These are phyloP conservation scores for Lasioglossum zephyrum DNA, from an alignment of 2,888 invertebrate species.

Conservation along the genomic window DNA sequence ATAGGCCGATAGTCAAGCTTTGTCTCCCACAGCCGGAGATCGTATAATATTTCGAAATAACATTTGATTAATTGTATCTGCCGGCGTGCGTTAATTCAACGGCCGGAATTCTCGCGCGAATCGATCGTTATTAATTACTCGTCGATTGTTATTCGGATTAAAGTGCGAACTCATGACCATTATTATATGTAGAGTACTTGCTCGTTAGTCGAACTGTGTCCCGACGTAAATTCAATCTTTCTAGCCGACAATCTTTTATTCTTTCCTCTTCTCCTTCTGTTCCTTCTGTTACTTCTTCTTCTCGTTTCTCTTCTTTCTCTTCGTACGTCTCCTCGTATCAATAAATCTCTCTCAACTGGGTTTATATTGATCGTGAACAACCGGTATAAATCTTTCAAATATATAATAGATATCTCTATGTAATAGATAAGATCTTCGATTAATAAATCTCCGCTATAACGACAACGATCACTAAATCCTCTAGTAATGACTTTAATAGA, in stretches of 20 bases:
- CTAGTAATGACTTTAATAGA: slow-evolving; percentile 62
- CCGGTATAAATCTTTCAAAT: slow-evolving; percentile 57
- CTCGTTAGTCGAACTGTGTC: slow-evolving; percentile 43
- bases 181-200: slow-evolving; percentile 45
- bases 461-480: slow-evolving; percentile 63
- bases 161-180: slow-evolving; percentile 58
- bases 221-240: slow-evolving; percentile 26
- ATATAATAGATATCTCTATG: slow-evolving; percentile 45
- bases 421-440: slow-evolving; percentile 51
- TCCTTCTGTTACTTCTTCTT: neutral
- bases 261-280: neutral
- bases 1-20: slow-evolving; percentile 53
- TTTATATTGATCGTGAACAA: slow-evolving; percentile 39
- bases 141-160: slow-evolving; percentile 53
- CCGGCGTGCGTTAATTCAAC: slow-evolving; percentile 55
- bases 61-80: slow-evolving; percentile 59
- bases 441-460: slow-evolving; percentile 66
- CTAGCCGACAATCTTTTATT: neutral
- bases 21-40: slow-evolving; percentile 35
- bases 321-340: neutral
- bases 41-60: slow-evolving; percentile 54
- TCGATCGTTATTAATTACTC: slow-evolving; percentile 65
- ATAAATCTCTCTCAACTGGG: slow-evolving; percentile 39
- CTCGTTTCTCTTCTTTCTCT: no score
- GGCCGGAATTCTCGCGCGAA: slow-evolving; percentile 49